Base-by-base conservation (phyloP, 2,888 invertebrate genomes). In the Clepsis dumicolana region DNA sequence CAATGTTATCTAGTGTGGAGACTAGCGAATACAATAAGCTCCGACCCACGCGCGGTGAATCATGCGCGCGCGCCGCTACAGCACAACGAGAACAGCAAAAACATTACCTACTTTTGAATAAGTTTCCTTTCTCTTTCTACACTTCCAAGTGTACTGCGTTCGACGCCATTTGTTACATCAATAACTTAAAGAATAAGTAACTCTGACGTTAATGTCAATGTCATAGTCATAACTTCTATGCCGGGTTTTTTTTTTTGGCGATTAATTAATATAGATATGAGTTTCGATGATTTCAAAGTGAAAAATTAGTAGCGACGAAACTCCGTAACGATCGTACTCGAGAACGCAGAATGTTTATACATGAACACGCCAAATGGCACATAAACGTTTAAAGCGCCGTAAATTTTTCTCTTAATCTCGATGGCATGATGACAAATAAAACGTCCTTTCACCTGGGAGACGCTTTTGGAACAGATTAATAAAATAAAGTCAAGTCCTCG, bases 21-120 rank as follows among this genome's bases (percentile, higher is more conserved):
- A 85, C 80, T 82, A 80, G 81, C 78, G 83, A 87, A 84, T 81
- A 91, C 88, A 92, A 91, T 92, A 90, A 89, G 90, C 83, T 86
- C 86, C 64, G 67, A 81, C 93, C 93, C 91, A 92, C 93, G 93
- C 91, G 89, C 79, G 87, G 83, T 92, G 93, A 93, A 83, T 92
- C 93, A 93, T 79, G 84, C 89, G 82, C 84, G 81, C 74, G 85
- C 80, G 81, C 78, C 81, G 87, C 84, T 78, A 80, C 89, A 83
- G 82, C 83, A 80, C 80, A 81, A 77, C 84, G 79, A 84, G 84
- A 86, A 80, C 88, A 84, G 91, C 91, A 93, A 93, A 93, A 93
- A 92, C 92, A 92, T 93, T 92, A 92, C 93, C 93, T 88, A 93
- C 93, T 93, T 93, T 92, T 93, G 88, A 89, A 91, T 92, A 91